These are phyloP conservation scores for Euschistus heros DNA, from an alignment of 1,140 invertebrate species.

Conservation along the genomic window DNA sequence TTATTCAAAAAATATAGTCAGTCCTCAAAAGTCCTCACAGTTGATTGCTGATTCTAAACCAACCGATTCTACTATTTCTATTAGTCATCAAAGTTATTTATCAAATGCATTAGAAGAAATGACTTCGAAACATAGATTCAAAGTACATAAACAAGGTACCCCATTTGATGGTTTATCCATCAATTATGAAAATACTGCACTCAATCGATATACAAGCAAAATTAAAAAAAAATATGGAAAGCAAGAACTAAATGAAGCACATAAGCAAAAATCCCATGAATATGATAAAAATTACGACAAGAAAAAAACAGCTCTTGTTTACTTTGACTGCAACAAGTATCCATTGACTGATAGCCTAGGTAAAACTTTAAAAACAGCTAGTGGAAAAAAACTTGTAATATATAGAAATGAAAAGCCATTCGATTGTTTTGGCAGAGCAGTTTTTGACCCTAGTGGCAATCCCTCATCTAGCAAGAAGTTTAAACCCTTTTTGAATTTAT, in stretches of 20 bases:
- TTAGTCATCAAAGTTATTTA: no score
- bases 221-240: background rate
- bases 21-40: no score
- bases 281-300: background rate
- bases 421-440: background rate
- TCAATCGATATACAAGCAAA: no score
- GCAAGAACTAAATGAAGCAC: background rate
- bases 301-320: background rate
- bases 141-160: no score
- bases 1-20: no score
- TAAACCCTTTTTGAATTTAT: background rate
- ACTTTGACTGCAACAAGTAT: constrained; percentile 4
- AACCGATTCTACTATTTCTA: no score
- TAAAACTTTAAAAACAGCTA: constrained; percentile 4
- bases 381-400: background rate
- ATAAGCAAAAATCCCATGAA: background rate
- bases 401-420: background rate
- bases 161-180: no score
- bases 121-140: no score
- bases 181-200: no score
- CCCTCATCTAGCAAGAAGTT: background rate
- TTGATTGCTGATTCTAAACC: no score
- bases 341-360: constrained; percentile 1
- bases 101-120: no score
- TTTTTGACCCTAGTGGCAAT: background rate